Base-by-base conservation (phyloP, 2,888 invertebrate species). In the Plutella xylostella region DNA sequence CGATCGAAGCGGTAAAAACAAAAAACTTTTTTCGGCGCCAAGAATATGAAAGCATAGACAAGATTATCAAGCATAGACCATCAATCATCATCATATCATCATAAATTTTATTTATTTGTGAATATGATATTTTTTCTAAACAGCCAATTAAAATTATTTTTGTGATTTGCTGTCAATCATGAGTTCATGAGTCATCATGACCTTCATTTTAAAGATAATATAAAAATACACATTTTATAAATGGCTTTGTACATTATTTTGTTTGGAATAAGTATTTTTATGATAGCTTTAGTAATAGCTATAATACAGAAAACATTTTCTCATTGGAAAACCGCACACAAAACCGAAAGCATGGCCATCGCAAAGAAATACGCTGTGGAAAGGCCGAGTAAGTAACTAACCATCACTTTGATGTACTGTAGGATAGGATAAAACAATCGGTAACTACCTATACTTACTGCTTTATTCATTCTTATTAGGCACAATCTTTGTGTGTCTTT, bases 181-280 rank as follows among this genome's bases (percentile, higher is more conserved):
- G n/a, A n/a, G 25, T 7, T n/a, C n/a, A n/a, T n/a, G 4, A 3
- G 28, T 28, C 28, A 28, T 12, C 2, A 28, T 28, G 28, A 12
- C 11, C 28, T 28, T n/a, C n/a, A n/a, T n/a, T 28, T 28, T 28
- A n/a, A 12, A 12, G 9, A 28, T 4, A 28, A 28, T 2, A 28
- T 28, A 28, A 28, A 28, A 34, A 17, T 6, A 15, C 9, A 9
- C 17, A 17, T 34, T 15, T 14, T 3, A 12, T 54, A 56, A 64
- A 79, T 83, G 82, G 82, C 80, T 18, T 53, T 83, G 17, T 83
- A 80, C 53, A 78, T 78, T 21, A 79, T 83, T 59, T 57, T 83
- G 45, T 76, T 82, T 48, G 78, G 79, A 31, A 53, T 83, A 56
- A 78, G 82, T 53, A 68, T 83, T 60, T 82, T 82, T 56, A 60